Evolutionary conservation across 2,888 invertebrate genomes (phyloP).

Genomic region (Trileptium ribeirensis): DNA sequence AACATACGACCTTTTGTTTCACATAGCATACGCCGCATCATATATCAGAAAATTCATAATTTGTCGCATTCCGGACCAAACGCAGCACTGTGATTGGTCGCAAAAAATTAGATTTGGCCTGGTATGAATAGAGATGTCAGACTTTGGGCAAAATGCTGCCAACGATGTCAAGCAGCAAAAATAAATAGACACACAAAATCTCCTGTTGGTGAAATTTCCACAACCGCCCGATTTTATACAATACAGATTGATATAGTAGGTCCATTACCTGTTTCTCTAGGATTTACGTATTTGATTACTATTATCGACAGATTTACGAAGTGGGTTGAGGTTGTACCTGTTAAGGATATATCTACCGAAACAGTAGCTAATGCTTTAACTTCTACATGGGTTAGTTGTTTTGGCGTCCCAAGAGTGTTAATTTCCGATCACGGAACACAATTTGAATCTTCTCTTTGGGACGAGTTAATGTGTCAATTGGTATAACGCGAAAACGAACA

Average conservation of each 20-base stretch:
- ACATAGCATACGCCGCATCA: no score
- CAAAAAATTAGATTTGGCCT: no score
- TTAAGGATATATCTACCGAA: no score
- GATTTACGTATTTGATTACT: no score
- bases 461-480: not conserved
- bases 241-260: conserved; percentile 5
- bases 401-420: not conserved
- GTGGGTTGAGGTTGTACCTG: no score
- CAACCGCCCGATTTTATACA: no score
- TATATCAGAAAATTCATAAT: no score
- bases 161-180: not conserved
- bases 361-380: not conserved
- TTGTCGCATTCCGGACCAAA: no score
- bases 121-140: not conserved
- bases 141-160: not conserved
- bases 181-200: not conserved
- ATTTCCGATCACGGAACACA: not conserved
- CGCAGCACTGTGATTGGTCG: no score
- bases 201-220: not conserved
- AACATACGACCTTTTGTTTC: no score
- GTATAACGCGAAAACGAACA: not conserved
- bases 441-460: conserved; percentile 2
- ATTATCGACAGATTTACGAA: no score
- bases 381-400: not conserved
- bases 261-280: not conserved